Evolutionary conservation across 2,113 vertebrate genomes (phyloP).

Genomic region (Nycticebus coucang): DNA sequence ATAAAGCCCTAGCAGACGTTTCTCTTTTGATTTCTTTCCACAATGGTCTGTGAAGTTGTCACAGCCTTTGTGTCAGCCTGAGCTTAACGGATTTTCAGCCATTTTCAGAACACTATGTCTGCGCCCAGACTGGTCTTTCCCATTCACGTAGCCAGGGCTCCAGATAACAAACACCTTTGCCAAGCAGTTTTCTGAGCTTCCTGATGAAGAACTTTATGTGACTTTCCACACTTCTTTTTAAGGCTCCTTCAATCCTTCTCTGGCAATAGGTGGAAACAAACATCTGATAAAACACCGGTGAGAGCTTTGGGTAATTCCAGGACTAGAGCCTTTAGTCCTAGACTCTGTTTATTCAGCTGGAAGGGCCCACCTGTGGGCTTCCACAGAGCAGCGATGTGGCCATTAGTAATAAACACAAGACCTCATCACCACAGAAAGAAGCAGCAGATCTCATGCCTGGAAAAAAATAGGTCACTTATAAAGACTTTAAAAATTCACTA

Average conservation of each 20-base stretch:
- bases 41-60: neutral
- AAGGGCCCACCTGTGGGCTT: neutral
- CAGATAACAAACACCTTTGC: neutral
- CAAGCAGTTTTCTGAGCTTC: conserved; percentile 20
- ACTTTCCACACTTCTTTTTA: neutral
- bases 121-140: neutral
- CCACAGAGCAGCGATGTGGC: neutral
- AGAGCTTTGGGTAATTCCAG: neutral
- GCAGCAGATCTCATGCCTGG: neutral
- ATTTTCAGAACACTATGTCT: neutral
- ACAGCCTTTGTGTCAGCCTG: neutral
- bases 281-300: neutral
- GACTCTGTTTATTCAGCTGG: conserved; percentile 13
- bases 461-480: neutral
- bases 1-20: neutral
- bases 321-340: neutral
- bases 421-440: neutral
- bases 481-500: neutral
- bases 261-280: conserved; percentile 36
- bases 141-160: neutral
- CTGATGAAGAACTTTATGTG: neutral
- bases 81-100: neutral
- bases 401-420: neutral
- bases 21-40: neutral
- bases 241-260: conserved; percentile 10